A percentile compares a stretch with the other conserved stretches of the same genome.
These are phyloP conservation scores for Ceyx cyanopectus DNA, from an alignment of 2,113 vertebrate genomes.

Conservation along the genomic window DNA sequence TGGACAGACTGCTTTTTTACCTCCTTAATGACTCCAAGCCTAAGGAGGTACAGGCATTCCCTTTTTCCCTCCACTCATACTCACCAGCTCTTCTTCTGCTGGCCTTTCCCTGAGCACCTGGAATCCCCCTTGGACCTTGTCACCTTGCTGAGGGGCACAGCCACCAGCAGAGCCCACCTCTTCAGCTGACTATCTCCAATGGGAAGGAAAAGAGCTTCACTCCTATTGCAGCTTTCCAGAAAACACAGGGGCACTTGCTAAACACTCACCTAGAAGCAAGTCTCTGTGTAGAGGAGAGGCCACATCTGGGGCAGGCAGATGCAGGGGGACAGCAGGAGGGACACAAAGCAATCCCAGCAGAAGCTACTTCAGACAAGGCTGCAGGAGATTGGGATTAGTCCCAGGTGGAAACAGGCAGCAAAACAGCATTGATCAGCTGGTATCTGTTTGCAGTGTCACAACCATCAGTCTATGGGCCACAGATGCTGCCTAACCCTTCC, in stretches of 20 bases:
- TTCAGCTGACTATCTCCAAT: background rate
- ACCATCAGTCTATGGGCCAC: background rate
- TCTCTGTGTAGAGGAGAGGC: too few relatives aligned
- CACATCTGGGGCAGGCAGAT: background rate
- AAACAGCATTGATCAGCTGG: background rate
- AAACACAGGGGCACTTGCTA: background rate
- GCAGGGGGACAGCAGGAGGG: background rate
- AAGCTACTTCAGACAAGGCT: background rate
- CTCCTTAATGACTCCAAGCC: accelerated
- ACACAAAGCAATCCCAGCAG: background rate
- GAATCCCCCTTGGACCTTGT: background rate
- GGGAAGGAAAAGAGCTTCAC: background rate
- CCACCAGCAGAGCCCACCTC: background rate
- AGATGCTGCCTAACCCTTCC: background rate
- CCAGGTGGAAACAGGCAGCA: accelerated
- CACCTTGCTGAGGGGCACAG: background rate
- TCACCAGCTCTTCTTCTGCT: background rate
- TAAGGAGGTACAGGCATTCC: background rate
- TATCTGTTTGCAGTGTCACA: background rate
- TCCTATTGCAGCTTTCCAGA: background rate
- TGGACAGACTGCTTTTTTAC: background rate
- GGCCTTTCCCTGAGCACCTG: background rate
- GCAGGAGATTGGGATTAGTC: background rate
- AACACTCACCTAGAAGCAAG: background rate
- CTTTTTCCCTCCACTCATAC: background rate